Base-by-base conservation (phyloP, 1,140 invertebrate species). In the Bactericera cockerelli region DNA sequence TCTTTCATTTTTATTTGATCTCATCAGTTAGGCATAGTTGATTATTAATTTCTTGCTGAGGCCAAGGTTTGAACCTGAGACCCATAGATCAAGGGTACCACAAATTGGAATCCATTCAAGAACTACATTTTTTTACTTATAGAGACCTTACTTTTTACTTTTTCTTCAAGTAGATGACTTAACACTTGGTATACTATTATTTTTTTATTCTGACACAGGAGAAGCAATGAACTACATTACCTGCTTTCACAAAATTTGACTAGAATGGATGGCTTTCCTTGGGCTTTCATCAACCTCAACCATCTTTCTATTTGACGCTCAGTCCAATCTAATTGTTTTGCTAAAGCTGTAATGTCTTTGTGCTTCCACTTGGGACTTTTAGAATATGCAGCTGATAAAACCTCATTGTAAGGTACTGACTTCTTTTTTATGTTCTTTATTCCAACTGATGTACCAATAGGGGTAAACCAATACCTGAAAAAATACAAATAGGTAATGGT, bases 221-320 rank as follows among this genome's bases (percentile, higher is more conserved):
- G n/a, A n/a, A n/a, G n/a, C n/a, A n/a, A n/a, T n/a, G n/a, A n/a
- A n/a, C n/a, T 31, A 24, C 24, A 67, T 68, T 69, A 82, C 71
- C 82, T 79, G 69, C 85, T 90, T 74, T 95, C 91, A 68, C 85
- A 88, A 71, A 95, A 95, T 70, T 94, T 95, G n/a, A 83, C 81
- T 36, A 95, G 74, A 8, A 86, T 90, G 11, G 87, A 88, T 0
- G 90, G 90, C 68, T 84, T 90, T 66, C 91, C 89, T 71, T 88
- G 84, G 53, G 81, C 80, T 59, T 82, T 77, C 38, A 92, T 77
- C 22, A 86, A 75, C 57, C 92, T 77, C 70, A 93, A 79, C 93
- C 93, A 96, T 58, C 90, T 75, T 71, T 95, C 88, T 57, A 96
- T 84, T 71, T 91, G 83, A 57, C 91, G 77, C 69, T 90, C 87